phyloP scores from a whole-genome alignment of 2,888 invertebrate genomes.

The Aporophyla lueneburgensis region DNA sequence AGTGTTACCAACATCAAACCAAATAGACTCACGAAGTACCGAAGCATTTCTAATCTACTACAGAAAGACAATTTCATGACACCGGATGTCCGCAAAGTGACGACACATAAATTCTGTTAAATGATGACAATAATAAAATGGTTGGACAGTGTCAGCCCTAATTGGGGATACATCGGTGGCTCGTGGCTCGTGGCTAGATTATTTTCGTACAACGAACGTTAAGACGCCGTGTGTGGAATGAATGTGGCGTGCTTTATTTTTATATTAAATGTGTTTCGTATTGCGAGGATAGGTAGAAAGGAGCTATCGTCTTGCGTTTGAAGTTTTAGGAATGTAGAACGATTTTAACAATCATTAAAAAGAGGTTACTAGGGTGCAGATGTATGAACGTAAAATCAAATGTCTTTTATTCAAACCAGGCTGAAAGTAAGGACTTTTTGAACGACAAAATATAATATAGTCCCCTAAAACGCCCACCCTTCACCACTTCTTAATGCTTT shows the following conservation, averaged over 20 bases:
- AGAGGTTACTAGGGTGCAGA: background rate
- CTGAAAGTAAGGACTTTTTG: too few species aligned
- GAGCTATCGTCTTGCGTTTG: background rate
- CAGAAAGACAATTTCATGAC: slow-evolving; percentile 19
- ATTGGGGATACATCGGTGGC: slow-evolving; percentile 46
- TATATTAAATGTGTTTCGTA: slow-evolving; percentile 44
- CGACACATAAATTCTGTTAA: slow-evolving; percentile 41
- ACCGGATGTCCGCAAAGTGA: slow-evolving; percentile 50
- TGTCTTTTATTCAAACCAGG: too few species aligned
- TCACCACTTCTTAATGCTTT: too few species aligned
- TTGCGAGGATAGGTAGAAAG: background rate
- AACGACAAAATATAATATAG: too few species aligned
- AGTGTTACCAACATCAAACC: background rate
- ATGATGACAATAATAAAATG: slow-evolving; percentile 46
- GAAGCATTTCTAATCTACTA: slow-evolving; percentile 3
- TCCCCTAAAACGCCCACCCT: too few species aligned
- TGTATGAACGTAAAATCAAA: too few species aligned
- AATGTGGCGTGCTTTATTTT: slow-evolving; percentile 51
- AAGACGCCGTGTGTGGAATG: slow-evolving; percentile 43
- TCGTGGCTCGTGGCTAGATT: slow-evolving; percentile 51
- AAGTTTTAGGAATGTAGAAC: slow-evolving; percentile 8
- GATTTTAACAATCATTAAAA: background rate
- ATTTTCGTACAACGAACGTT: slow-evolving; percentile 60
- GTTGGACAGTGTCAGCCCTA: slow-evolving; percentile 53
- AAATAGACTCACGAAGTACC: background rate